phyloP scores from a whole-genome alignment of 2,797 vertebrate species.

The Hyperoplus immaculatus region DNA sequence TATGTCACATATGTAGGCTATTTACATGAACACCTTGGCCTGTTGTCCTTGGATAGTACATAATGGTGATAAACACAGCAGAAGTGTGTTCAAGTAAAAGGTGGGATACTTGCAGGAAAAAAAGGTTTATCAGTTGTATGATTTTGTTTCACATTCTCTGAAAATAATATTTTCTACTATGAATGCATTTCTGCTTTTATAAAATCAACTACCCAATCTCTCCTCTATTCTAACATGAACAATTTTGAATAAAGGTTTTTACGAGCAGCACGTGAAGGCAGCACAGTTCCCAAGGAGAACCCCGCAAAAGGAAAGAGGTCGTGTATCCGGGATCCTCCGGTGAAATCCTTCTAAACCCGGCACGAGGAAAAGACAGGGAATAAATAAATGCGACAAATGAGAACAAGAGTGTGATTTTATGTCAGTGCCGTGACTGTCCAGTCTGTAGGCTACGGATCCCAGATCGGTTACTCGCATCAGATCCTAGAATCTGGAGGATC shows the following conservation, averaged over 20 bases:
- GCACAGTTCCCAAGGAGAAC: conserved; percentile 79
- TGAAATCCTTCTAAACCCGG: conserved; percentile 1
- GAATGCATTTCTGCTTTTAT: not conserved
- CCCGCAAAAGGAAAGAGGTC: conserved; percentile 61
- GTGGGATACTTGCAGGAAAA: not conserved
- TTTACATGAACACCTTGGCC: not conserved
- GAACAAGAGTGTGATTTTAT: not conserved
- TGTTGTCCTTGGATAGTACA: too few species aligned
- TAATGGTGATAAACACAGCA: too few species aligned
- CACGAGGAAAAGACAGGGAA: not conserved
- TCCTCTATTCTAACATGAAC: too few species aligned
- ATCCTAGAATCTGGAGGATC: conserved; percentile 11
- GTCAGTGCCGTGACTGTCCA: not conserved
- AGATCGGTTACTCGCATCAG: not conserved
- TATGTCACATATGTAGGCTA: not conserved
- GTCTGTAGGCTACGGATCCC: not conserved
- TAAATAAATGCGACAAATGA: not conserved
- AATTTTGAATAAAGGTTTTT: rapidly evolving
- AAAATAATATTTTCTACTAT: not conserved
- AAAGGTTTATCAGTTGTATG: not conserved
- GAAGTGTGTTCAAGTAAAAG: too few species aligned
- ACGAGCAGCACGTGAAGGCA: conserved; percentile 51
- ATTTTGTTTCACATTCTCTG: not conserved
- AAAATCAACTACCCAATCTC: not conserved
- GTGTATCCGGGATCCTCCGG: conserved; percentile 51